phyloP scores from a whole-genome alignment of 2,888 invertebrate genomes.

The Latrodectus hesperus region DNA sequence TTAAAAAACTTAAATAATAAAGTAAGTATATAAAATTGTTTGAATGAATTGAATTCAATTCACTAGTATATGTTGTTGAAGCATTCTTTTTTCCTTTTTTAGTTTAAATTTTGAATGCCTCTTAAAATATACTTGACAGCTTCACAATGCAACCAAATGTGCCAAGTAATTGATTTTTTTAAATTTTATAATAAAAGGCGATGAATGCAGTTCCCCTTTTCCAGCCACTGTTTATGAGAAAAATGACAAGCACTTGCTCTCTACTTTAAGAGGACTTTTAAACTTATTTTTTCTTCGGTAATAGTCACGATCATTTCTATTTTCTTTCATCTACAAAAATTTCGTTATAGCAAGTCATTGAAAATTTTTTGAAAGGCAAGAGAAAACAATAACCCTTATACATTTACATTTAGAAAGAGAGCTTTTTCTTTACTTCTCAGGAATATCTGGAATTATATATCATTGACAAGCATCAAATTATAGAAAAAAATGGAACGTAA shows the following conservation, averaged over 20 bases:
- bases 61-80: not conserved
- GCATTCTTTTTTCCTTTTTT: not conserved
- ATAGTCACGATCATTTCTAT: not conserved
- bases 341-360: not conserved
- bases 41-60: not conserved
- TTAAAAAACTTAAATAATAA: too few species aligned
- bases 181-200: not conserved
- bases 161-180: constrained; percentile 61
- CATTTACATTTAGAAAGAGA: too few species aligned
- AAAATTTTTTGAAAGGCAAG: not conserved
- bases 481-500: too few species aligned
- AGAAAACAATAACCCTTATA: not conserved
- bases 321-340: not conserved
- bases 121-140: constrained; percentile 48
- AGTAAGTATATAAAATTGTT: too few species aligned
- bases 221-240: constrained; percentile 44
- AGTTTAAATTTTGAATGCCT: constrained; percentile 11
- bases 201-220: constrained; percentile 31
- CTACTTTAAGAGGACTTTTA: constrained; percentile 20
- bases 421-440: too few species aligned
- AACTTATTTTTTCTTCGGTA: not conserved
- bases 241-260: constrained; percentile 59
- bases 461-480: too few species aligned
- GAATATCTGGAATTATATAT: too few species aligned
- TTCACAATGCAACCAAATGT: constrained; percentile 30